These are phyloP conservation scores for Zosterops japonicus DNA, from an alignment of 2,113 vertebrate genomes.

Conservation along the genomic window DNA sequence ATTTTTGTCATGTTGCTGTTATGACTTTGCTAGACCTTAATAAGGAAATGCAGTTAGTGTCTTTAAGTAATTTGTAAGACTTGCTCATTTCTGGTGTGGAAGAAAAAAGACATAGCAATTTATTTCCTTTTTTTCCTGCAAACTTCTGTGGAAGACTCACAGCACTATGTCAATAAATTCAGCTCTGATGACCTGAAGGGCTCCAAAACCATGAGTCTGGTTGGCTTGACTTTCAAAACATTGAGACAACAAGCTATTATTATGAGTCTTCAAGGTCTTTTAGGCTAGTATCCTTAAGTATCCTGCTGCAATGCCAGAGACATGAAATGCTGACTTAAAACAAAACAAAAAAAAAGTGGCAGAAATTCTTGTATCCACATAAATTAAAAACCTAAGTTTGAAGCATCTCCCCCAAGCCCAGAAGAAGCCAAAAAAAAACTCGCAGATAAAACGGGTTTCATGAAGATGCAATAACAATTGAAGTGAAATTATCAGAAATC, in stretches of 20 bases:
- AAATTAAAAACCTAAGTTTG: not conserved
- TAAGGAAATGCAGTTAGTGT: not conserved
- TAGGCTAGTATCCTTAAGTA: not conserved
- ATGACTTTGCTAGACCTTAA: not conserved
- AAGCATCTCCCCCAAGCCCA: not conserved
- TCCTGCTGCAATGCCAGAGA: not conserved
- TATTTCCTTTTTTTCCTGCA: not conserved
- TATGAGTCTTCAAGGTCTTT: not conserved
- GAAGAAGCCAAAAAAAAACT: not conserved
- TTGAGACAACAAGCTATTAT: not conserved
- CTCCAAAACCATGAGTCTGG: not conserved
- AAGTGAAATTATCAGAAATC: not conserved
- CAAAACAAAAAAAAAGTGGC: not conserved
- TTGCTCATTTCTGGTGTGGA: not conserved
- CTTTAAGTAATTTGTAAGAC: not conserved
- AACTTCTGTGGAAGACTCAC: not conserved
- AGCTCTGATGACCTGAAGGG: not conserved
- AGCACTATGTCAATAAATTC: not conserved
- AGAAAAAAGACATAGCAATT: not conserved
- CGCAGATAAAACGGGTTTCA: not conserved
- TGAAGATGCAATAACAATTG: not conserved
- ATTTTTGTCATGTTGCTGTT: not conserved
- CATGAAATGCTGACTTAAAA: not conserved
- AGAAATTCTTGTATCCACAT: not conserved
- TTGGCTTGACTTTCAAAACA: not conserved